A percentile compares a stretch with the other conserved stretches of the same genome.
These are phyloP conservation scores for Parus major DNA, from an alignment of 2,113 vertebrate species.

Conservation along the genomic window DNA sequence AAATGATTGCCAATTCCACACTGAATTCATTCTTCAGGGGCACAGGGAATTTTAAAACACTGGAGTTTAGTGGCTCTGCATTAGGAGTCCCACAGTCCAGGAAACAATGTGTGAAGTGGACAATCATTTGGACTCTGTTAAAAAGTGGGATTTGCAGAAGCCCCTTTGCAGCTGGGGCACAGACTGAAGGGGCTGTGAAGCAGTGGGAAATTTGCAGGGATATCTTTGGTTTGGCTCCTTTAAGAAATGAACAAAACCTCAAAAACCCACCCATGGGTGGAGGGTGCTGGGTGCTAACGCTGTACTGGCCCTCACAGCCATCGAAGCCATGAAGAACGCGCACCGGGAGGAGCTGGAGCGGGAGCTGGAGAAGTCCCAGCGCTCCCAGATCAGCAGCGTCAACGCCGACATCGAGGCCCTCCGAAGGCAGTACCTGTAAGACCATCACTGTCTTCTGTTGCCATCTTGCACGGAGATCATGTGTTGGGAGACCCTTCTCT, in stretches of 20 bases:
- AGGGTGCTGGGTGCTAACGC: neutral
- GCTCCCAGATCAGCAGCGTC: slow-evolving; percentile 90
- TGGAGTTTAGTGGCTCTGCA: neutral
- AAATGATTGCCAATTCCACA: neutral
- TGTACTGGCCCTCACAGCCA: slow-evolving; percentile 73
- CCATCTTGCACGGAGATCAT: accelerated
- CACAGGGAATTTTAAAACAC: neutral
- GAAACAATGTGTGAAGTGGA: neutral
- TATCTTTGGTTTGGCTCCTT: neutral
- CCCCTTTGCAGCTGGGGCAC: neutral
- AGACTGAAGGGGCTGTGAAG: neutral
- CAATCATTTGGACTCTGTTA: neutral
- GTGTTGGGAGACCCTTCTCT: neutral
- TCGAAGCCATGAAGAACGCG: slow-evolving; percentile 98
- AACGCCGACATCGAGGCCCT: slow-evolving; percentile 92
- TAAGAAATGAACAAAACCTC: neutral
- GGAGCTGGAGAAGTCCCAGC: slow-evolving; percentile 89
- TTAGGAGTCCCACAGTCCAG: neutral
- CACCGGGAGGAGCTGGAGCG: slow-evolving; percentile 90
- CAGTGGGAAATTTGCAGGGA: neutral
- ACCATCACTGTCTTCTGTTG: accelerated
- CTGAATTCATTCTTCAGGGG: neutral
- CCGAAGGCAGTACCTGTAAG: slow-evolving; percentile 88
- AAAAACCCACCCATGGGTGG: accelerated
- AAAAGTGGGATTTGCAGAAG: neutral